phyloP scores from a whole-genome alignment of 2,797 vertebrate genomes.

The Threskiornis aethiopicus region DNA sequence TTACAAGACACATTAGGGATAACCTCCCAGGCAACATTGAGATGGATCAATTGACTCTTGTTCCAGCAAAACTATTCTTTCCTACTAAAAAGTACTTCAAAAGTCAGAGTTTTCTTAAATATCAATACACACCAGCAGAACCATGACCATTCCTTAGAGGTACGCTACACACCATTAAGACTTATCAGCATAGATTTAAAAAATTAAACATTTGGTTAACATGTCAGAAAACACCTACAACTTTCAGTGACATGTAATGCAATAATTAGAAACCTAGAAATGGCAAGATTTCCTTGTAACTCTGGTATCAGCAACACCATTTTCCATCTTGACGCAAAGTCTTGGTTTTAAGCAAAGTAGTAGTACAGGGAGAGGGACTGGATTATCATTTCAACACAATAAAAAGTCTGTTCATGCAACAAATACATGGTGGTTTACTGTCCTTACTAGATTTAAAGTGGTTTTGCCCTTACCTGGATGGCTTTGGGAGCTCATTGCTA shows the following conservation, averaged over 20 bases:
- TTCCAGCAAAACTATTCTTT: neutral
- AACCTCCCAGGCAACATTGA: neutral
- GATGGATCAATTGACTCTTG: neutral
- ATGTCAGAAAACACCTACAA: neutral
- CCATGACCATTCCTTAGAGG: neutral
- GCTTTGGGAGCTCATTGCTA: conserved; percentile 81
- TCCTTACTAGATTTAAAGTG: neutral
- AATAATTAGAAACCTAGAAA: neutral
- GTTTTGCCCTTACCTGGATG: conserved; percentile 75
- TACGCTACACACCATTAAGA: fast-evolving
- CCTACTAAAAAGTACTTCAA: neutral
- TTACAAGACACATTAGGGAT: neutral
- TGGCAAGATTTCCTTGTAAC: neutral
- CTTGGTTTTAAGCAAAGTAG: fast-evolving
- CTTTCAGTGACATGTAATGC: neutral
- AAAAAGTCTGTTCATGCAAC: neutral
- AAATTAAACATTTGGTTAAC: neutral
- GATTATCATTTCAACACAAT: neutral
- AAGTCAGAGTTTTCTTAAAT: neutral
- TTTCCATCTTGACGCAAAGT: fast-evolving
- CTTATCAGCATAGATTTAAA: neutral
- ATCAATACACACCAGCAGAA: neutral
- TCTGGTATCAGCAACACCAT: neutral
- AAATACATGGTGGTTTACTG: fast-evolving
- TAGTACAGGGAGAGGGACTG: neutral